phyloP scores from a whole-genome alignment of 2,888 invertebrate species.

The Drosophila kanekoi region DNA sequence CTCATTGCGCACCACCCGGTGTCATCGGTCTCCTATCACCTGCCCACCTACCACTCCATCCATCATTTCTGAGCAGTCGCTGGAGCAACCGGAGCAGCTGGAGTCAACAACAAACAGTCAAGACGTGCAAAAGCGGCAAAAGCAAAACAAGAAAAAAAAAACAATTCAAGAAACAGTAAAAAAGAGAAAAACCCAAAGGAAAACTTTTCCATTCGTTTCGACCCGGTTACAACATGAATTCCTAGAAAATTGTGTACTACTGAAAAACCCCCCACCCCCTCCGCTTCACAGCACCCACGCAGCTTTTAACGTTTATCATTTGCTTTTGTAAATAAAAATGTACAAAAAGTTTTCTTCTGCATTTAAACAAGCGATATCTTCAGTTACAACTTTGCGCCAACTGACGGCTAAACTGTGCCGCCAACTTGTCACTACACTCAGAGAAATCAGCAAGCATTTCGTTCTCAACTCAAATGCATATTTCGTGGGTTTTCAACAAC shows the following conservation, averaged over 20 bases:
- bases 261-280: not conserved
- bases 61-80: constrained; percentile 69
- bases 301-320: constrained; percentile 25
- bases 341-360: constrained; percentile 42
- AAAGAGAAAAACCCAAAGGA: not conserved
- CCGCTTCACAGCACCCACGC: not conserved
- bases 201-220: constrained; percentile 10
- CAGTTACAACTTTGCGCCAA: constrained; percentile 13
- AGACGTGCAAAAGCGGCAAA: constrained; percentile 12
- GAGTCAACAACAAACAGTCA: constrained; percentile 29
- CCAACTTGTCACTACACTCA: not conserved
- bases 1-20: constrained; percentile 69
- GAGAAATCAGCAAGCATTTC: not conserved
- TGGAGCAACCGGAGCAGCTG: constrained; percentile 9
- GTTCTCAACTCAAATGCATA: too few relatives aligned
- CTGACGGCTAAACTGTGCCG: not conserved
- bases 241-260: constrained; percentile 3
- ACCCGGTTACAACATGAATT: not conserved
- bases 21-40: constrained; percentile 70
- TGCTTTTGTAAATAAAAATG: constrained; percentile 60
- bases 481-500: too few relatives aligned
- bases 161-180: not conserved
- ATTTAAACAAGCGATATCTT: constrained; percentile 36
- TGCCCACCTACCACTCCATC: constrained; percentile 74
- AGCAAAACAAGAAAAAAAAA: not conserved